Conservation (phyloP, 2,797 vertebrate species). For the Eleutherodactylus coqui region DNA sequence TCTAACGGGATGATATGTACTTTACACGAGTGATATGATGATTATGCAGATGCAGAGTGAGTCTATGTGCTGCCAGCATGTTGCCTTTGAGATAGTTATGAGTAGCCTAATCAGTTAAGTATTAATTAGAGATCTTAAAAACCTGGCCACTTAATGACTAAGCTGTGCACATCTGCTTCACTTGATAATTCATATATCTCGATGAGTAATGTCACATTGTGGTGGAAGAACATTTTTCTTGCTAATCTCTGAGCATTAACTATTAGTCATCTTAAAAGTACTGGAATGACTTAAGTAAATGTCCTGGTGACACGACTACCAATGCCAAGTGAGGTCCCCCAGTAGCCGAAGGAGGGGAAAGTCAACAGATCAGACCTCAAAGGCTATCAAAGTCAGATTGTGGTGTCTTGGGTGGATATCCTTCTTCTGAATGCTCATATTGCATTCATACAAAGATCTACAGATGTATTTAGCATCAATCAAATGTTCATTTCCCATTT, state of each 20-base stretch:
- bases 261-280: background rate
- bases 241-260: background rate
- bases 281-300: background rate
- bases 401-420: no score
- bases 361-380: background rate
- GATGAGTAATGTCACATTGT: background rate
- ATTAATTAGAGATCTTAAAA: conserved; percentile 40
- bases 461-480: no score
- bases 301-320: background rate
- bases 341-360: background rate
- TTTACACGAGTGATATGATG: background rate
- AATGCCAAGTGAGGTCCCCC: no score
- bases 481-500: no score
- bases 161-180: background rate
- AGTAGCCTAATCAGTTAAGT: conserved; percentile 7
- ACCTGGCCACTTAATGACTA: conserved; percentile 24
- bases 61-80: background rate
- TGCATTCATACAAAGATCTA: no score
- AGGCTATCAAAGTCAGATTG: no score
- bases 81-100: background rate
- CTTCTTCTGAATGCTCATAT: no score
- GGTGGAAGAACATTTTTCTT: background rate
- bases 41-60: background rate
- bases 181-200: background rate
- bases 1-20: background rate